phyloP scores from a whole-genome alignment of 1,140 invertebrate genomes.

The Cecropterus lyciades region DNA sequence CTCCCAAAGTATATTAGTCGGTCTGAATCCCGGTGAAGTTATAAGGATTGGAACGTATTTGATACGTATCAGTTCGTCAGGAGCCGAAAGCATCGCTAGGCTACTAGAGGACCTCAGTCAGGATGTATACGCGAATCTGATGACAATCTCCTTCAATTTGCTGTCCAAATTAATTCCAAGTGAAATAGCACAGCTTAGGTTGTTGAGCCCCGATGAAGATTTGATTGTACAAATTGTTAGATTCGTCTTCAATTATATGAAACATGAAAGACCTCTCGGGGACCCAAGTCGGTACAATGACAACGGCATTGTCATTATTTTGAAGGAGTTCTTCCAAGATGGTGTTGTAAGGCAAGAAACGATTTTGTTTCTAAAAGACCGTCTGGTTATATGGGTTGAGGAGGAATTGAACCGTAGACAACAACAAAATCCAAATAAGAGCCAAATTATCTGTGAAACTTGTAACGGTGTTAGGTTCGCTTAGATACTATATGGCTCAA shows the following conservation, averaged over 20 bases:
- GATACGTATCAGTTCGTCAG: conserved; percentile 59
- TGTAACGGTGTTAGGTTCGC: conserved; percentile 66
- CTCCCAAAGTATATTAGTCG: conserved; percentile 49
- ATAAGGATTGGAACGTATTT: conserved; percentile 62
- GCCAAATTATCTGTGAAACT: conserved; percentile 52
- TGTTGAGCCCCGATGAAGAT: conserved; percentile 72
- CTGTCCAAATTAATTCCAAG: conserved; percentile 61
- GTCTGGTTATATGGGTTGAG: conserved; percentile 56
- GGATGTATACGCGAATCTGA: conserved; percentile 65
- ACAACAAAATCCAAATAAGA: conserved; percentile 55
- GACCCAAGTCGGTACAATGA: conserved; percentile 54
- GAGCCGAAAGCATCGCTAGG: conserved; percentile 61
- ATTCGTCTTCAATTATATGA: conserved; percentile 76
- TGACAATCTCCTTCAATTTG: conserved; percentile 70
- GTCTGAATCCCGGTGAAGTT: conserved; percentile 69
- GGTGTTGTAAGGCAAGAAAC: conserved; percentile 64
- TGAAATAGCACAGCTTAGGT: conserved; percentile 61
- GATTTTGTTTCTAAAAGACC: conserved; percentile 61
- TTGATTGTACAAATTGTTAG: conserved; percentile 68
- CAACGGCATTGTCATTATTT: conserved; percentile 62
- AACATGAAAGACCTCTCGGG: conserved; percentile 66
- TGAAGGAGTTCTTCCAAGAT: conserved; percentile 78
- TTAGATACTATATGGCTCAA: conserved; percentile 27
- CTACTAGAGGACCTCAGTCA: conserved; percentile 68
- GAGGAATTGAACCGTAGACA: conserved; percentile 50